Evolutionary conservation across 2,888 invertebrate species (phyloP).

Genomic region (Gari tellinella): DNA sequence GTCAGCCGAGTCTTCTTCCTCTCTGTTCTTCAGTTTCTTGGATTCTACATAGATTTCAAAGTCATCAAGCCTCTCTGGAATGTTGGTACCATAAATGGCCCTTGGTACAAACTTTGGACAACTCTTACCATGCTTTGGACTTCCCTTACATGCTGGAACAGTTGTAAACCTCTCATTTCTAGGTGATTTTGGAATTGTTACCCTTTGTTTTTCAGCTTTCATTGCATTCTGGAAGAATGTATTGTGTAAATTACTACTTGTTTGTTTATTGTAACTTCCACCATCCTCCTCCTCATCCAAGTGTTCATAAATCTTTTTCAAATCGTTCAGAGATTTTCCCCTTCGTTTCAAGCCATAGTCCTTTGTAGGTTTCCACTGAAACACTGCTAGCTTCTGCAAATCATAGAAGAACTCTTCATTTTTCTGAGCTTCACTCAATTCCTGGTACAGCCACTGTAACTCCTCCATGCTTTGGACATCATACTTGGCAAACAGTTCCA

Average conservation of each 20-base stretch:
- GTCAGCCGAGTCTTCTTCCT: conserved; percentile 7
- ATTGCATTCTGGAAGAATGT: conserved; percentile 46
- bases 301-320: conserved; percentile 84
- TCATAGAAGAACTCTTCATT: conserved; percentile 94
- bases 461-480: conserved; percentile 87
- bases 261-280: background rate
- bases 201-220: conserved; percentile 30
- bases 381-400: conserved; percentile 90
- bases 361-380: conserved; percentile 89
- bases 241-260: conserved; percentile 1
- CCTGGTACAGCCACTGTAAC: conserved; percentile 90
- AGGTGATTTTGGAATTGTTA: conserved; percentile 7
- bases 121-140: too few species aligned
- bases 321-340: conserved; percentile 94
- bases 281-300: conserved; percentile 38
- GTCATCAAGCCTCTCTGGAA: conserved; percentile 67
- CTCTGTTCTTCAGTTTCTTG: conserved; percentile 50
- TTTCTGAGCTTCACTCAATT: conserved; percentile 91
- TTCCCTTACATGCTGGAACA: too few species aligned
- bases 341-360: conserved; percentile 92
- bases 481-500: conserved; percentile 59
- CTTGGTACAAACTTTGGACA: conserved; percentile 6
- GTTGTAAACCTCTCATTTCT: background rate
- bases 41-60: conserved; percentile 76
- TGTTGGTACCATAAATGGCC: conserved; percentile 77